Conservation (phyloP, 2,797 vertebrate genomes). For the Pseudochromis fuscus region DNA sequence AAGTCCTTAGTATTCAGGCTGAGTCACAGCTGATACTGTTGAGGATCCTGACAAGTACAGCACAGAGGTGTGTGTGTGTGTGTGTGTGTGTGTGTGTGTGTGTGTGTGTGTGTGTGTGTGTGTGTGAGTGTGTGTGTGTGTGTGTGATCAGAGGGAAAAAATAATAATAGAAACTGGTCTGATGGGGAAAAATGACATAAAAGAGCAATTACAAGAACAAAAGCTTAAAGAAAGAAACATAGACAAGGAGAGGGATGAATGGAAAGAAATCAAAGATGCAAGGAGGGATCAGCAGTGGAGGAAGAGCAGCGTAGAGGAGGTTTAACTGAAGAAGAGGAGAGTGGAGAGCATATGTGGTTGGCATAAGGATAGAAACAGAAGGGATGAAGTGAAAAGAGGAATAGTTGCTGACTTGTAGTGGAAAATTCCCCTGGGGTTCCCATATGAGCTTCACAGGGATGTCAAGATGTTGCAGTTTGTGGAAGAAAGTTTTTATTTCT, state of each 20-base stretch:
- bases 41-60: constrained; percentile 66
- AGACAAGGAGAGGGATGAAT: not conserved
- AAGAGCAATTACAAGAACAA: constrained; percentile 5
- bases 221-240: not conserved
- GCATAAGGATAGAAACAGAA: constrained; percentile 65
- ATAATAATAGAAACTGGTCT: not conserved
- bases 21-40: constrained; percentile 30
- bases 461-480: constrained; percentile 45
- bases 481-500: constrained; percentile 9
- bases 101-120: constrained; percentile 28
- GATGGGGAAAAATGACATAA: constrained; percentile 7
- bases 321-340: constrained; percentile 10
- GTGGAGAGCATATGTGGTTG: constrained; percentile 46
- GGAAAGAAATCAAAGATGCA: not conserved
- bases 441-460: constrained; percentile 54
- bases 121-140: constrained; percentile 31
- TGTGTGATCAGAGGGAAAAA: constrained; percentile 5
- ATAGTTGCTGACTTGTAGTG: constrained; percentile 59
- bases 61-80: constrained; percentile 25
- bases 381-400: constrained; percentile 54
- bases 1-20: constrained; percentile 65
- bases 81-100: constrained; percentile 12
- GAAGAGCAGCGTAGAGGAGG: not conserved
- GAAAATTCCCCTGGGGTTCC: constrained; percentile 59
- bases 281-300: not conserved